Evolutionary conservation across 2,888 invertebrate genomes (phyloP).

Genomic region (Pediacus dermestoides): DNA sequence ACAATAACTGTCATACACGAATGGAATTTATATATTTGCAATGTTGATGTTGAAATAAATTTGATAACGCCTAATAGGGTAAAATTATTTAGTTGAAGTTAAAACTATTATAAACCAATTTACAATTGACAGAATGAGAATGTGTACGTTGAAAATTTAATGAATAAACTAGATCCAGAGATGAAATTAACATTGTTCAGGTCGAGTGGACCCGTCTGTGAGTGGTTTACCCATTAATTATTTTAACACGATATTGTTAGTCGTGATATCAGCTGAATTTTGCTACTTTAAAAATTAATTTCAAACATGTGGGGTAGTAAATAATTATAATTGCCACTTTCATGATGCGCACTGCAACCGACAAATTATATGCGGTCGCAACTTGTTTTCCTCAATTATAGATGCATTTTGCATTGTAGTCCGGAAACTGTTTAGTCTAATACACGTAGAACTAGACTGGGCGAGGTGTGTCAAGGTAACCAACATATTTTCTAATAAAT

Average conservation of each 20-base stretch:
- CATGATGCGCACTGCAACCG: not conserved
- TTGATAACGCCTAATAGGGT: no score
- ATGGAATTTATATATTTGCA: no score
- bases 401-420: no score
- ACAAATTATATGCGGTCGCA: no score
- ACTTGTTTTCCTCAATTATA: no score
- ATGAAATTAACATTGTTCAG: slow-evolving; percentile 21
- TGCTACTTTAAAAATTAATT: slow-evolving; percentile 12
- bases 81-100: no score
- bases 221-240: slow-evolving; percentile 19
- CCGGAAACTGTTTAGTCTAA: no score
- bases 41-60: no score
- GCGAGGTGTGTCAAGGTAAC: no score
- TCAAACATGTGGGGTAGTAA: not conserved
- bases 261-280: slow-evolving; percentile 18
- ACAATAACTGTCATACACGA: no score
- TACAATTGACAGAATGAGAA: slow-evolving; percentile 1
- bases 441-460: no score
- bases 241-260: slow-evolving; percentile 16
- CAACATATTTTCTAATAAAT: no score
- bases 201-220: slow-evolving; percentile 17
- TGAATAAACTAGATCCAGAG: slow-evolving; percentile 14
- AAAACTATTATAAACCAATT: slow-evolving; percentile 1
- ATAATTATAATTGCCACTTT: slow-evolving; percentile 1
- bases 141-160: slow-evolving; percentile 15